A percentile compares a stretch with the other conserved stretches of the same genome.
These are phyloP conservation scores for Oplegnathus fasciatus DNA, from an alignment of 2,113 vertebrate species.

Conservation along the genomic window DNA sequence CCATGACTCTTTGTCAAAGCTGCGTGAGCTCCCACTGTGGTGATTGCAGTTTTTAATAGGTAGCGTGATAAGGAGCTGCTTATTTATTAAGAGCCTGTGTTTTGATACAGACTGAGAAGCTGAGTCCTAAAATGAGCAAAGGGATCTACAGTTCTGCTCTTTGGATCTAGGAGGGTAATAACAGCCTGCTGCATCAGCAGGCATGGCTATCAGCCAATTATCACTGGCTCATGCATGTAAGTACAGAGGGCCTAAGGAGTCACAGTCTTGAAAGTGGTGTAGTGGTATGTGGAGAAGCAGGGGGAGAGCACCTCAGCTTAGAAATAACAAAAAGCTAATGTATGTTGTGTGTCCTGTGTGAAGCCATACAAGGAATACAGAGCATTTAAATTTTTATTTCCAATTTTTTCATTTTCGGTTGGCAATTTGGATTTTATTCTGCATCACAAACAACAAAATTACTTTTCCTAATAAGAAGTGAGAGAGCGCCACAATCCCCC, in stretches of 20 bases:
- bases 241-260: constrained; percentile 8
- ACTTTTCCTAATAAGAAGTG: constrained; percentile 30
- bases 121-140: constrained; percentile 18
- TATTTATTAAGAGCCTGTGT: constrained; percentile 47
- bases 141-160: constrained; percentile 24
- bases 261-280: constrained; percentile 1
- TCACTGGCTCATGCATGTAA: constrained; percentile 23
- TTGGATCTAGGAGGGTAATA: constrained; percentile 30
- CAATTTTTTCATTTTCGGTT: background rate
- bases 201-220: constrained; percentile 42
- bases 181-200: constrained; percentile 21
- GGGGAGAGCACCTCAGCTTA: background rate
- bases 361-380: background rate
- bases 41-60: constrained; percentile 42
- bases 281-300: constrained; percentile 11
- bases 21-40: constrained; percentile 6
- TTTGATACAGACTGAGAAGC: constrained; percentile 22
- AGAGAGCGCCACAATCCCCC: constrained; percentile 1
- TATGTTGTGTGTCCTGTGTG: background rate
- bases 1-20: constrained; percentile 3
- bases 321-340: constrained; percentile 10
- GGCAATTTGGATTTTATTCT: constrained; percentile 3
- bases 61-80: constrained; percentile 31
- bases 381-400: background rate
- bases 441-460: constrained; percentile 33